Evolutionary conservation across 2,113 vertebrate genomes (phyloP), one percentile per base, ranked within the genome.

Genomic region (Lycaon pictus): DNA sequence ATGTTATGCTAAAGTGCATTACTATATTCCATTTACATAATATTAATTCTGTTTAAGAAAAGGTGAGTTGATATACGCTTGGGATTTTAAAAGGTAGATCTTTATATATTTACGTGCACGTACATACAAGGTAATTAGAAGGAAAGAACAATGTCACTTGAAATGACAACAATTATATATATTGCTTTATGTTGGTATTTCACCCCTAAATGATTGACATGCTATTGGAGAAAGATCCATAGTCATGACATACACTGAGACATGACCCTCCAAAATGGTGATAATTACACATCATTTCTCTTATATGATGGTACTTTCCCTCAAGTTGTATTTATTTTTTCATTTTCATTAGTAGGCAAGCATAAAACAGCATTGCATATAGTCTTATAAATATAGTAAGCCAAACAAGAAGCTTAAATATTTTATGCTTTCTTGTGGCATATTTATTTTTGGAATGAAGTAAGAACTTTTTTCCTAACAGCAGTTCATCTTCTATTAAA

Each of bases 381-480:
- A 67, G 51, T 74, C 58, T 92, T 71, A 84, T 67, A 87, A 96
- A 94, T 96, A 95, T 37, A 96, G 79, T 65, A 95, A 97, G 17
- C 48, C 76, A 90, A 92, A 37, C 3, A 88, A 32, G 53, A 88
- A 35, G 77, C 76, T 88, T 97, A 93, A 96, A 92, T 96, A 83
- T 90, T 96, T 97, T 79, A 88, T 92, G 97, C 4, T 84, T 80
- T 97, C 69, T 97, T 93, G n/a, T 37, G 58, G 7, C 48, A 62
- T 16, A 65, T 81, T 96, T 94, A 92, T 89, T 88, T 97, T 95
- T 63, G 35, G 53, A 93, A 58, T 89, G 25, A 76, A 89, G 76
- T 83, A 91, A 71, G 51, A 97, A 96, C 20, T 37, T 77, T 96
- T 86, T 96, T 69, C 91, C 93, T 96, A 84, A 84, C 29, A 95